Conservation (phyloP, 2,113 vertebrate genomes). For the Strigops habroptila region DNA sequence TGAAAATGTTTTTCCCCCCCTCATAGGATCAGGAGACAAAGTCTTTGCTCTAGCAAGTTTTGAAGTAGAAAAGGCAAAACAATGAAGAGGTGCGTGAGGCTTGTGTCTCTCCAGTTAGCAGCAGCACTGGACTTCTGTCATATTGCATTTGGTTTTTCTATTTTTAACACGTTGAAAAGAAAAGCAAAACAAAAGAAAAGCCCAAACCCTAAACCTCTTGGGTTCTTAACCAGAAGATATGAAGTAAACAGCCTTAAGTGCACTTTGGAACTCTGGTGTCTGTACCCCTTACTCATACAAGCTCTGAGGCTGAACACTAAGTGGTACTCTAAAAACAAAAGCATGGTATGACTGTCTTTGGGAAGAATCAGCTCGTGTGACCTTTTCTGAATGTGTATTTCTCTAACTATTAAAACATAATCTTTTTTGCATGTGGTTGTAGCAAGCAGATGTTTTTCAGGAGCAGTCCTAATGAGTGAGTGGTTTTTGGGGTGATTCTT, state of each 20-base stretch:
- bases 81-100: conserved; percentile 56
- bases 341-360: not conserved
- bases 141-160: conserved; percentile 4
- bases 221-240: conserved; percentile 20
- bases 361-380: not conserved
- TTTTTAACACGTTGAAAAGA: conserved; percentile 21
- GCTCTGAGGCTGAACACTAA: conserved; percentile 33
- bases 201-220: not conserved
- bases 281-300: not conserved
- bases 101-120: not conserved
- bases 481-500: not conserved
- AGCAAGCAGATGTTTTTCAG: not conserved
- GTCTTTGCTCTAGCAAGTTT: conserved; percentile 94
- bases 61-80: conserved; percentile 88
- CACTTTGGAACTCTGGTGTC: conserved; percentile 12
- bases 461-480: not conserved
- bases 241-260: conserved; percentile 37
- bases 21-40: conserved; percentile 93
- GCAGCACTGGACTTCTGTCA: not conserved
- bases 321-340: conserved; percentile 16
- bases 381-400: conserved; percentile 17
- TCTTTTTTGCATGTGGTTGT: conserved; percentile 33
- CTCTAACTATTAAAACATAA: conserved; percentile 51
- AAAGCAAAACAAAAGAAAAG: not conserved
- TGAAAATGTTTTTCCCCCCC: conserved; percentile 1